Evolutionary conservation across 2,888 invertebrate species (phyloP).

Genomic region (Caenorhabditis japonica): DNA sequence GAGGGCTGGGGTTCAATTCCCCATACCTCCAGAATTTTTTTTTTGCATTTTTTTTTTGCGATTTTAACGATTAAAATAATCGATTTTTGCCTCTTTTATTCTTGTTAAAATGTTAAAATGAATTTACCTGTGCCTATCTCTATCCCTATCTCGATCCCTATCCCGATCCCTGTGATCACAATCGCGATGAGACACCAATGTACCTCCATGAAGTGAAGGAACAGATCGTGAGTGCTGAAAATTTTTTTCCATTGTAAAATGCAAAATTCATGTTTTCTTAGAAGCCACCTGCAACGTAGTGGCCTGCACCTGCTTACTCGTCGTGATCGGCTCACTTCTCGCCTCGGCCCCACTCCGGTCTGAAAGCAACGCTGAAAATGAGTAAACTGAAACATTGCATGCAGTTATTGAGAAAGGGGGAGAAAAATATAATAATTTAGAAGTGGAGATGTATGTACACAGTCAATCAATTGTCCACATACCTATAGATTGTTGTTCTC

Average conservation of each 20-base stretch:
- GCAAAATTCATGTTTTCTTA: not conserved
- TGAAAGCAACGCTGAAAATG: constrained; percentile 56
- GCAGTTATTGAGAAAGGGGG: constrained; percentile 33
- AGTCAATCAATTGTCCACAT: not conserved
- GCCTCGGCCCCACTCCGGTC: constrained; percentile 57
- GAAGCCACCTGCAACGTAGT: constrained; percentile 33
- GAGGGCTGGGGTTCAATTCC: constrained; percentile 72
- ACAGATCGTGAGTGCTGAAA: constrained; percentile 70
- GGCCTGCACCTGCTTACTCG: constrained; percentile 44
- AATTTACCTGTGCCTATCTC: too few relatives aligned
- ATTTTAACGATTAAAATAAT: not conserved
- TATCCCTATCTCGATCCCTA: too few relatives aligned
- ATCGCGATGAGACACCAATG: constrained; percentile 57
- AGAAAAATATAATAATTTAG: not conserved
- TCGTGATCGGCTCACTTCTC: constrained; percentile 62
- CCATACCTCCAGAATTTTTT: constrained; percentile 65
- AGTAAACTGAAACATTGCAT: constrained; percentile 36
- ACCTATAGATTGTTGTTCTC: constrained; percentile 63
- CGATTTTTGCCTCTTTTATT: too few relatives aligned
- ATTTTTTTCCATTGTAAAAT: too few relatives aligned
- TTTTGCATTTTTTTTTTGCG: too few relatives aligned
- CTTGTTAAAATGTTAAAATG: too few relatives aligned
- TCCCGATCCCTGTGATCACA: constrained; percentile 36
- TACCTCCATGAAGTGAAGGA: constrained; percentile 71
- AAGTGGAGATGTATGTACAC: too few relatives aligned